Evolutionary conservation across 2,113 vertebrate genomes (phyloP), one percentile per base, ranked within the genome.

Genomic region (Rousettus leschenaultii): DNA sequence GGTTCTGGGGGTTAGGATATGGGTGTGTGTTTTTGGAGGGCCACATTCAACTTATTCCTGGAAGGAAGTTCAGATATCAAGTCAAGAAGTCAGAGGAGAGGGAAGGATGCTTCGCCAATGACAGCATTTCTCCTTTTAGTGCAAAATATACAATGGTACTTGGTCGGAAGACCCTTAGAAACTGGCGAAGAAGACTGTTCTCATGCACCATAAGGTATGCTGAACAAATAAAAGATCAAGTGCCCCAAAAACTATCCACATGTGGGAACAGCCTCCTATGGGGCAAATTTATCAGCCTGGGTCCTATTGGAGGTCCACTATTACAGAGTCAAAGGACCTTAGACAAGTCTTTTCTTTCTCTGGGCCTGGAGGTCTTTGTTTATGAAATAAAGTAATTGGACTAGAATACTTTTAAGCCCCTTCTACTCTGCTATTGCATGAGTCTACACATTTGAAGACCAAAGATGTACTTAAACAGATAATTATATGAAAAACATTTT

Each of bases 41-140:
- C 4, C 30, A 40, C 28, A 13, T 65, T 80, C 38, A 80, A 53
- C 22, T 65, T 30, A 40, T 6, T 30, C 48, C 16, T 71, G 30
- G n/a, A 78, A 89, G 40, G 11, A 79, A 59, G 26, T n/a, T 92
- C 40, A 75, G 51, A 89, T 86, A 85, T 21, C 61, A 95, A 94
- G 75, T 21, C 30, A 85, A 95, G 19, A 95, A 86, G n/a, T 71
- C 63, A 94, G 63, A 97, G 48, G 5, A 79, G 40, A 77, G 38
- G 16, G 35, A 51, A 68, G 66, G 22, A 40, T 66, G n/a, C 3
- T 30, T 86, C 1, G 8, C 24, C 57, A 74, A 33, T 15, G 33
- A 51, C 3, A 10, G n/a, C 12, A 68, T 2, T 15, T 71, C 65
- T 82, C 35, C 7, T 78, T n/a, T 57, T 57, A 40, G n/a, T 43